Conservation (phyloP, 2,797 vertebrate genomes). For the Intellagama lesueurii region DNA sequence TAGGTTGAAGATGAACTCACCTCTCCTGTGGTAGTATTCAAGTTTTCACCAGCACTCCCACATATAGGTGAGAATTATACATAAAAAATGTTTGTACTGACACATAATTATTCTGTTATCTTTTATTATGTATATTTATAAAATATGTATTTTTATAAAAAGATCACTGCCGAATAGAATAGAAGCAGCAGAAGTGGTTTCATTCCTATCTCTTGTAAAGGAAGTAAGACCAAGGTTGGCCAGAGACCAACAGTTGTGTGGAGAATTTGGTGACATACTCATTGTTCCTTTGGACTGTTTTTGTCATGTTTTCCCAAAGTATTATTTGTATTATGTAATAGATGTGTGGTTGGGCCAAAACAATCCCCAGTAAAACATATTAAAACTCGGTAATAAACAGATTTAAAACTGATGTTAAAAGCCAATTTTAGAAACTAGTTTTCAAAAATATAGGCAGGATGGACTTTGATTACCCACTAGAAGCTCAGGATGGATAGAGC, state of each 20-base stretch:
- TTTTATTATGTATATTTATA: background rate
- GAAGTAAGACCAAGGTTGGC: background rate
- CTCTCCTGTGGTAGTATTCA: constrained; percentile 94
- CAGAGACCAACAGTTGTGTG: background rate
- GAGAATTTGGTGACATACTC: background rate
- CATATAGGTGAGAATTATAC: constrained; percentile 79
- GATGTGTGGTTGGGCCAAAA: too few species aligned
- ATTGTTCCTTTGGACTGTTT: background rate
- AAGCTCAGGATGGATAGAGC: too few species aligned
- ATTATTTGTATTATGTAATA: too few species aligned
- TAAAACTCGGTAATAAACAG: too few species aligned
- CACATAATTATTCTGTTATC: background rate
- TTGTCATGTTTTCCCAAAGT: too few species aligned
- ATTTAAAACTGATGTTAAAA: too few species aligned
- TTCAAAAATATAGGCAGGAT: too few species aligned
- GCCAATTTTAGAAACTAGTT: too few species aligned
- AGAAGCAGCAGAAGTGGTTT: too few species aligned
- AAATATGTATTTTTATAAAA: background rate
- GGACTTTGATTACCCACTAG: too few species aligned
- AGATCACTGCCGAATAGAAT: background rate
- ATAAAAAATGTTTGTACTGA: background rate
- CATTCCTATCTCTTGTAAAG: too few species aligned
- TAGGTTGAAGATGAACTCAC: constrained; percentile 93
- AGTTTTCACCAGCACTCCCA: constrained; percentile 82
- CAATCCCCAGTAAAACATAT: too few species aligned